Evolutionary conservation across 2,888 invertebrate species (phyloP).

Genomic region (Trissoscelio sp.): DNA sequence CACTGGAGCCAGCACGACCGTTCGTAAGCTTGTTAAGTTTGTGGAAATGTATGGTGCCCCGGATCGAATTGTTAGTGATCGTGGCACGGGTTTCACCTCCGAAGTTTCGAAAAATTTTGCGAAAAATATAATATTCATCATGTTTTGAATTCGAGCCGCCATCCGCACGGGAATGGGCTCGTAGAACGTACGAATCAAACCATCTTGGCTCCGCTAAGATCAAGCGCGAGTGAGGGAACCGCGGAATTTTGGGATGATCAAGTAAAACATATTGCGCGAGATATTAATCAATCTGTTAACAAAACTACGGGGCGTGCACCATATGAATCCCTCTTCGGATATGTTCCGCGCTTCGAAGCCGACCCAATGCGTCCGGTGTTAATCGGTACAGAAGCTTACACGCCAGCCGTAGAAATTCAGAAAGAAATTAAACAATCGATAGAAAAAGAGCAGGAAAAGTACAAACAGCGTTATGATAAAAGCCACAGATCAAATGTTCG

Average conservation of each 20-base stretch:
- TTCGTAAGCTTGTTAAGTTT: constrained; percentile 7
- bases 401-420: background rate
- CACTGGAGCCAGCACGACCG: constrained; percentile 11
- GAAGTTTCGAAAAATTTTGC: constrained; percentile 1
- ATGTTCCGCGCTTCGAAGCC: constrained; percentile 12
- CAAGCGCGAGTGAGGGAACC: background rate
- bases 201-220: constrained; percentile 9
- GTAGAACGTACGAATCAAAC: constrained; percentile 25
- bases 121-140: background rate
- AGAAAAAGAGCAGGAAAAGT: background rate
- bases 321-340: constrained; percentile 65
- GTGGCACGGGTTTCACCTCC: constrained; percentile 15
- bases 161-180: constrained; percentile 8
- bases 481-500: background rate
- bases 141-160: constrained; percentile 9
- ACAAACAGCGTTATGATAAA: background rate
- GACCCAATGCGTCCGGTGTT: background rate
- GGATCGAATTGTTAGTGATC: background rate
- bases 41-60: constrained; percentile 50
- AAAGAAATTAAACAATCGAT: background rate
- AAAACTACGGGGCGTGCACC: constrained; percentile 52
- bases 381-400: background rate
- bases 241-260: constrained; percentile 1
- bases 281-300: background rate
- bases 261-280: background rate